Percentiles rank a stretch among this genome's conserved stretches.
Conservation (phyloP, 2,888 invertebrate genomes). For the Gasteruption jaculator region DNA sequence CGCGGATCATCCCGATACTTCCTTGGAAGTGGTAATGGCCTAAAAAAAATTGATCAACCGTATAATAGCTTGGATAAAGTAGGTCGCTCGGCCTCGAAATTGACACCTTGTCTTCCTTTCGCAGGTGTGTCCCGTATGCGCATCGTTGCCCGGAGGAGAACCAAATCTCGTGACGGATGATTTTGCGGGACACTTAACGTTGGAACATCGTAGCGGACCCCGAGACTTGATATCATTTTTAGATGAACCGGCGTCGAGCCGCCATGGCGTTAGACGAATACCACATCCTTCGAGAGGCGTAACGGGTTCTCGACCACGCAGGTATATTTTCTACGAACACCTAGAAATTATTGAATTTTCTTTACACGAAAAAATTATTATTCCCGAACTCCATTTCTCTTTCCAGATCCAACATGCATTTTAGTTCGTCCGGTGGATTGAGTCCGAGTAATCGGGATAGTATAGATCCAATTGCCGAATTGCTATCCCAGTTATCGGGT, state of each 20-base stretch:
- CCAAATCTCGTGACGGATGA: constrained; percentile 98
- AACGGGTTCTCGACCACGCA: constrained; percentile 70
- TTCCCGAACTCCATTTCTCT: no score
- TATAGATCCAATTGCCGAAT: constrained; percentile 95
- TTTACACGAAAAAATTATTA: no score
- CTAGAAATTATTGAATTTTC: neutral
- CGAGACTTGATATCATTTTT: constrained; percentile 90
- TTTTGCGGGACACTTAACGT: constrained; percentile 91
- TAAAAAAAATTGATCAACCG: constrained; percentile 1
- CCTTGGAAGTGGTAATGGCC: constrained; percentile 76
- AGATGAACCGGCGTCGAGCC: constrained; percentile 82
- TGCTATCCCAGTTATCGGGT: constrained; percentile 91
- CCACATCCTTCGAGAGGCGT: constrained; percentile 74
- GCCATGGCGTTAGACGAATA: constrained; percentile 74
- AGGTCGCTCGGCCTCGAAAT: neutral
- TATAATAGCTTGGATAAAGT: constrained; percentile 4
- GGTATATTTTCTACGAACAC: constrained; percentile 44
- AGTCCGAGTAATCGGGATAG: constrained; percentile 88
- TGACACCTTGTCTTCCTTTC: constrained; percentile 23
- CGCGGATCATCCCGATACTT: constrained; percentile 86
- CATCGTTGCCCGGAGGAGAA: constrained; percentile 93
- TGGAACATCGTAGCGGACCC: constrained; percentile 87
- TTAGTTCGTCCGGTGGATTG: constrained; percentile 82
- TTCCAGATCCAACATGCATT: constrained; percentile 82
- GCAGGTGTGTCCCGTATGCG: constrained; percentile 96